Evolutionary conservation across 2,113 vertebrate species (phyloP).

Genomic region (Rhinoptilus africanus): DNA sequence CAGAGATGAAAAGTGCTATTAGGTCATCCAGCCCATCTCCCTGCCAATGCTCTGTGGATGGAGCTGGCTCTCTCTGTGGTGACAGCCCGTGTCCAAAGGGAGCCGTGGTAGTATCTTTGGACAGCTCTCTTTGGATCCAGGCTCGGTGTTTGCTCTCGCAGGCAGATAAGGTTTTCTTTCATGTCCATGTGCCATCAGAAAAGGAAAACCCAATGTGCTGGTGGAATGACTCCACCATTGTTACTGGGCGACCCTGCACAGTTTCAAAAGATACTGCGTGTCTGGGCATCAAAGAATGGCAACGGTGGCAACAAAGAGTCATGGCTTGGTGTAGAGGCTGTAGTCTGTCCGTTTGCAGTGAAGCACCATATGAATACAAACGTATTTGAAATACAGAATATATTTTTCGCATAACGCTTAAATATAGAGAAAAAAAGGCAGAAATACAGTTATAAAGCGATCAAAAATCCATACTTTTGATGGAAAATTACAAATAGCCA

Average conservation of each 20-base stretch:
- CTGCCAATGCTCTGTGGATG: background rate
- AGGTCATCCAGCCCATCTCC: background rate
- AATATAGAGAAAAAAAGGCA: background rate
- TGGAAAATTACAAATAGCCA: background rate
- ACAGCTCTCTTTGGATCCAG: background rate
- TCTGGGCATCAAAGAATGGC: background rate
- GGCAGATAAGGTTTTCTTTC: constrained; percentile 61
- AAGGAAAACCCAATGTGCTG: background rate
- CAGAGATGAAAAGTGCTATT: background rate
- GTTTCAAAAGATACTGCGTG: constrained; percentile 8
- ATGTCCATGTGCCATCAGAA: constrained; percentile 17
- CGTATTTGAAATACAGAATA: background rate
- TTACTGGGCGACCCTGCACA: constrained; percentile 26
- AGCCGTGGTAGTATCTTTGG: background rate
- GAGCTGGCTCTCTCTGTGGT: background rate
- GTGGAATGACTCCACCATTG: constrained; percentile 29
- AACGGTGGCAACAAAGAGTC: fast-evolving
- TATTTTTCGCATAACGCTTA: fast-evolving
- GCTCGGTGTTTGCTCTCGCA: background rate
- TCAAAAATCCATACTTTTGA: background rate
- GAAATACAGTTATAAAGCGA: background rate
- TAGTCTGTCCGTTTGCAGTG: background rate
- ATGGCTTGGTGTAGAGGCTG: background rate
- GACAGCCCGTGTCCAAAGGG: background rate
- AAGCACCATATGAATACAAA: fast-evolving